A percentile compares a stretch with the other conserved stretches of the same genome.
Evolutionary conservation across 2,113 vertebrate species (phyloP).

Genomic region (Octodon degus): DNA sequence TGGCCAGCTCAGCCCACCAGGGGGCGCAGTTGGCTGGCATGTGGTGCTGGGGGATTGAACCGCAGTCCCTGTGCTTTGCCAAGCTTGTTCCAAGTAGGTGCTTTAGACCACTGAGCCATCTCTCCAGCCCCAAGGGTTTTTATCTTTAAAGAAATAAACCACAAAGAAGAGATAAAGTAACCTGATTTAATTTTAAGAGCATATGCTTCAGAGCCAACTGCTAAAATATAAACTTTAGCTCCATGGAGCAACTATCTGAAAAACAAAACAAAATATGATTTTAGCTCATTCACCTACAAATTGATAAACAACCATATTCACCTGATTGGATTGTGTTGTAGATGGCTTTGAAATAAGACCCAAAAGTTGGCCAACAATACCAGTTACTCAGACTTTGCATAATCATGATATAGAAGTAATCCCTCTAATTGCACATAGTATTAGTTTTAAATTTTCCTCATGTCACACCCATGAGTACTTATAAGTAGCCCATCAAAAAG

Average conservation of each 20-base stretch:
- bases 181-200: slow-evolving; percentile 17
- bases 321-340: background rate
- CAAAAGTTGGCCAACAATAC: background rate
- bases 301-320: background rate
- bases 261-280: background rate
- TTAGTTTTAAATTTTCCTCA: background rate
- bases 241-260: background rate
- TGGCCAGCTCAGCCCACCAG: too few relatives aligned
- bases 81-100: too few relatives aligned
- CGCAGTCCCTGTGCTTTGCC: too few relatives aligned
- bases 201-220: background rate
- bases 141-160: background rate
- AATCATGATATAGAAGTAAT: background rate
- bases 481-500: background rate
- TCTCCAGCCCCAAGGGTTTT: too few relatives aligned
- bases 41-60: too few relatives aligned
- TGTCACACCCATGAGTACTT: background rate
- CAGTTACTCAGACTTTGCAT: background rate
- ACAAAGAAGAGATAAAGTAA: background rate
- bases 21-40: too few relatives aligned
- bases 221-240: slow-evolving; percentile 40
- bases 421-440: background rate
- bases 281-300: slow-evolving; percentile 9
- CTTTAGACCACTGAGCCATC: too few relatives aligned
- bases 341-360: background rate